Percentiles rank a stretch among this genome's conserved stretches.
phyloP scores from a whole-genome alignment of 2,113 vertebrate genomes.

The Bubo blakistoni region DNA sequence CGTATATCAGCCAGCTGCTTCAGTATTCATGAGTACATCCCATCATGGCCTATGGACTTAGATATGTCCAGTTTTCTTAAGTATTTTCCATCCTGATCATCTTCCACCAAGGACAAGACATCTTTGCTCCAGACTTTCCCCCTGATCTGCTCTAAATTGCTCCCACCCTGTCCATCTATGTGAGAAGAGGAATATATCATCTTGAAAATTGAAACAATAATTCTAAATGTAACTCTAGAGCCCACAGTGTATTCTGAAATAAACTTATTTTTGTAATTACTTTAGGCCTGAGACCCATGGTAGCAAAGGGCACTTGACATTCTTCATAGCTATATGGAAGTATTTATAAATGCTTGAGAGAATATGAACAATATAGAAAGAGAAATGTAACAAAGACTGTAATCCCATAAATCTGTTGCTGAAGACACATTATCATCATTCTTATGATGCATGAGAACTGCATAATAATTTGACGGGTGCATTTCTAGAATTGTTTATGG shows the following conservation, averaged over 20 bases:
- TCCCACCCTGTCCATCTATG: fast-evolving
- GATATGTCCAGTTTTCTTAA: neutral
- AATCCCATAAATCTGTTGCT: neutral
- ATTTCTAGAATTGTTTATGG: neutral
- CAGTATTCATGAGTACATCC: neutral
- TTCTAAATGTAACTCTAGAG: neutral
- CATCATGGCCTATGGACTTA: neutral
- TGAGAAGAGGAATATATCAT: neutral
- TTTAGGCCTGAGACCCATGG: neutral
- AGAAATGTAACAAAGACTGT: neutral
- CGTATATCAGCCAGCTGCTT: neutral
- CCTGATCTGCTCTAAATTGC: neutral
- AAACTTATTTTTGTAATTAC: neutral
- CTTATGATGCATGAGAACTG: neutral
- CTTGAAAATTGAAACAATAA: neutral
- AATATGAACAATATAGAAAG: neutral
- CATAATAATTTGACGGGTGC: neutral
- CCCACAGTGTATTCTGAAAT: neutral
- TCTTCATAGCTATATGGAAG: neutral
- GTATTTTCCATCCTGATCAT: neutral
- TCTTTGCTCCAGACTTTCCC: neutral
- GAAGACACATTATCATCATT: neutral
- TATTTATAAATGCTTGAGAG: neutral
- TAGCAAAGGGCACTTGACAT: neutral
- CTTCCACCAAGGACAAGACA: neutral